Conservation (phyloP, 2,797 vertebrate species). For the Pseudopleuronectes americanus region DNA sequence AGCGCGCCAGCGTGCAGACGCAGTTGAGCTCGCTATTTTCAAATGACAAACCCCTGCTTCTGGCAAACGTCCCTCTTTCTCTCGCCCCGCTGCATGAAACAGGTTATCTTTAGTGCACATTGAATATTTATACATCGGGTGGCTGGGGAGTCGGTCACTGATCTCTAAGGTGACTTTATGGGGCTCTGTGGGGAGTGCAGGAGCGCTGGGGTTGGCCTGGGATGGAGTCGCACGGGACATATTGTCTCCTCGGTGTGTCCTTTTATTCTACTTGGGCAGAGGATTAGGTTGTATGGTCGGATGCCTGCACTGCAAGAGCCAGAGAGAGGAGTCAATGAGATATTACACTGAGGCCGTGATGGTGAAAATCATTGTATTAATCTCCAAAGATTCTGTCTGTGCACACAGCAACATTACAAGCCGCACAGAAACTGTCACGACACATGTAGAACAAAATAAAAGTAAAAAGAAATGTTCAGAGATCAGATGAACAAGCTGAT, state of each 20-base stretch:
- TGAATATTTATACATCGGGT: slow-evolving; percentile 81
- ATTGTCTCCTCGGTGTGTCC: slow-evolving; percentile 75
- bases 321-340: slow-evolving; percentile 36
- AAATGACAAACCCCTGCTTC: slow-evolving; percentile 52
- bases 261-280: slow-evolving; percentile 62
- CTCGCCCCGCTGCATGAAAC: slow-evolving; percentile 46
- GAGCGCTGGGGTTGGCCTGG: slow-evolving; percentile 52
- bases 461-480: slow-evolving; percentile 18
- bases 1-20: slow-evolving; percentile 23
- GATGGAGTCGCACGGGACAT: slow-evolving; percentile 70
- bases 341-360: slow-evolving; percentile 13
- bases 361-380: slow-evolving; percentile 37
- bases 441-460: not conserved
- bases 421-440: slow-evolving; percentile 8
- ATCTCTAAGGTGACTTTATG: slow-evolving; percentile 83
- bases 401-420: slow-evolving; percentile 6
- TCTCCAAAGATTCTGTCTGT: slow-evolving; percentile 33
- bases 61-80: slow-evolving; percentile 46
- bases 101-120: slow-evolving; percentile 83
- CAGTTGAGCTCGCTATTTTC: slow-evolving; percentile 49
- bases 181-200: slow-evolving; percentile 60
- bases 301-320: slow-evolving; percentile 17
- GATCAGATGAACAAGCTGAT: slow-evolving; percentile 20
- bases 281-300: slow-evolving; percentile 62
- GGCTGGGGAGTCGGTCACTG: slow-evolving; percentile 75